Evolutionary conservation across 1,140 invertebrate genomes (phyloP), one percentile per base, ranked within the genome.

Genomic region (Orchestia grillus): DNA sequence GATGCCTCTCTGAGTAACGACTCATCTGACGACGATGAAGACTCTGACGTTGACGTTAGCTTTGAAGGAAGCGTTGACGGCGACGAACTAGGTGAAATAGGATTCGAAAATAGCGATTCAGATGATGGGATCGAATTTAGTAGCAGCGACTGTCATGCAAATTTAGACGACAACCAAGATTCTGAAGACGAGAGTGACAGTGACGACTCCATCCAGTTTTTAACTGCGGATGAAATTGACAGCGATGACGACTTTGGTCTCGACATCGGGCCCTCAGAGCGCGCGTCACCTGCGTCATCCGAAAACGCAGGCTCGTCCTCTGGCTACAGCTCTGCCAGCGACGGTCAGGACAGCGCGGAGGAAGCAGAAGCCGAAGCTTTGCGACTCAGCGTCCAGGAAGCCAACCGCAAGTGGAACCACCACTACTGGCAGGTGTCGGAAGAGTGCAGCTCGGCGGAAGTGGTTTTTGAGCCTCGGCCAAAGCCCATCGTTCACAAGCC

Each of bases 131-230:
- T 45, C 16, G 92, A n/a, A n/a, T 44, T 45, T 44, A 53, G n/a
- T n/a, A 43, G 43, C 43, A 45, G 44, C 47, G 43, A 94, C 92
- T 16, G 92, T 40, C 44, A 94, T 3, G 3, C 36, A 16, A n/a
- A 44, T 94, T 4, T 6, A 47, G 44, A 47, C 40, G 44, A 45
- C 4, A 44, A 47, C 47, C 44, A 94, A 11, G 19, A 47, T 15
- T 6, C 36, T 92, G 90, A 94, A n/a, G 44, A 19, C 47, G 40
- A 44, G 8, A 44, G 44, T 47, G 44, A 94, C 44, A 94, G 44
- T 94, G 92, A 94, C 11, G 92, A 94, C 44, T 94, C 92, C 0
- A 45, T 94, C 11, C 43, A 94, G 44, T 94, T 94, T 45, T 45
- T 94, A 40, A 45, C 92, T 44, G 41, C 41, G 41, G 92, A 94